Percentiles rank a stretch among this genome's conserved stretches.
Conservation (phyloP, 2,888 invertebrate species). For the Ichneumoninae sp. region DNA sequence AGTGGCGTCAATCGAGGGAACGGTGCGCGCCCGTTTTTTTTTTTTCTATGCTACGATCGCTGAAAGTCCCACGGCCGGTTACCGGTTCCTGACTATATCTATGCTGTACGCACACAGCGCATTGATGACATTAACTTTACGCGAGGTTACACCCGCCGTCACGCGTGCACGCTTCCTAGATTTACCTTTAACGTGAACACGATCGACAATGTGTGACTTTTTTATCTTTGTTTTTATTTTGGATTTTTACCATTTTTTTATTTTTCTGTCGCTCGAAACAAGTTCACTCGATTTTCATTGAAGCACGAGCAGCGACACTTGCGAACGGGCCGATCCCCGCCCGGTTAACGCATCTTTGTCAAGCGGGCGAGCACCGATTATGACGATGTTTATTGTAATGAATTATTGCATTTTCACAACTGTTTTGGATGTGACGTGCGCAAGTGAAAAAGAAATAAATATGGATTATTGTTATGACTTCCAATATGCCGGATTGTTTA, state of each 20-base stretch:
- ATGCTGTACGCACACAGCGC: neutral
- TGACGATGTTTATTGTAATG: neutral
- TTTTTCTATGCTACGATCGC: slow-evolving; percentile 8
- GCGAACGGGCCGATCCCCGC: neutral
- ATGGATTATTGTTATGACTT: slow-evolving; percentile 1
- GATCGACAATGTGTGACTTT: neutral
- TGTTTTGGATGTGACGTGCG: neutral
- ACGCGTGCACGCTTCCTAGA: slow-evolving; percentile 27
- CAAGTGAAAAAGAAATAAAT: neutral
- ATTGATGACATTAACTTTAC: slow-evolving; percentile 28
- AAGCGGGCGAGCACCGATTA: neutral
- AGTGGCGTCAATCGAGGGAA: neutral
- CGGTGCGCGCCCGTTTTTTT: slow-evolving; percentile 8
- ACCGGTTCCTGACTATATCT: slow-evolving; percentile 30
- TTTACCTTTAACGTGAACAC: slow-evolving; percentile 14
- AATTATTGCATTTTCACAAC: neutral
- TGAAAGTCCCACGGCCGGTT: slow-evolving; percentile 44
- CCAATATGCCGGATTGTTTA: neutral
- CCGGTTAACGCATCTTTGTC: neutral
- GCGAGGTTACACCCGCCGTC: neutral
- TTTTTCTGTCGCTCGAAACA: neutral
- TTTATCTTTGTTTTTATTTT: neutral
- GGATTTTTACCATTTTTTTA: neutral
- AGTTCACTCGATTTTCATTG: neutral
- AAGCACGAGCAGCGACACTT: neutral